A percentile compares a stretch with the other conserved stretches of the same genome.
Evolutionary conservation across 1,140 invertebrate species (phyloP).

Genomic region (Diprion similis): DNA sequence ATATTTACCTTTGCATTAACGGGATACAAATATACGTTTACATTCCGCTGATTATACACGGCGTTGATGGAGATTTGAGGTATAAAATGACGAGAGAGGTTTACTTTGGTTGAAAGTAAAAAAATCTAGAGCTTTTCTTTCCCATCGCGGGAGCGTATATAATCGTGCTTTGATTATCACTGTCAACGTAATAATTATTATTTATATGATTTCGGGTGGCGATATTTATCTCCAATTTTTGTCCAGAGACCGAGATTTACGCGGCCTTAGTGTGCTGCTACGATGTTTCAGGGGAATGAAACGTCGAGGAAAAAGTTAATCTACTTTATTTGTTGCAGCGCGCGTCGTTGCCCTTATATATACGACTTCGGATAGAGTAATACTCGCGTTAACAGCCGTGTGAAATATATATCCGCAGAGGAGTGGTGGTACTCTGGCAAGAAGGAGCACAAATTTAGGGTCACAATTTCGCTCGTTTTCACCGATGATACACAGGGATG

Average conservation of each 20-base stretch:
- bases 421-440: not conserved
- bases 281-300: not conserved
- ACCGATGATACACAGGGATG: too few species aligned
- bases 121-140: too few species aligned
- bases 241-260: too few species aligned
- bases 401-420: not conserved
- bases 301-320: not conserved
- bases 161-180: too few species aligned
- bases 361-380: not conserved
- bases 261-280: not conserved
- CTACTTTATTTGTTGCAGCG: not conserved
- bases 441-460: not conserved
- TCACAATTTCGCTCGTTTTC: not conserved
- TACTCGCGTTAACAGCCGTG: constrained; percentile 4
- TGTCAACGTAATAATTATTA: too few species aligned
- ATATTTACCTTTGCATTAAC: constrained; percentile 40
- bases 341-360: not conserved
- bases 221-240: too few species aligned
- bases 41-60: constrained; percentile 23
- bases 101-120: too few species aligned
- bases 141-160: too few species aligned
- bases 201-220: too few species aligned
- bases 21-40: constrained; percentile 18
- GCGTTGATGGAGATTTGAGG: not conserved
- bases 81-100: too few species aligned